Conservation (phyloP, 2,113 vertebrate species). For the Forbesichthys papilliferus region DNA sequence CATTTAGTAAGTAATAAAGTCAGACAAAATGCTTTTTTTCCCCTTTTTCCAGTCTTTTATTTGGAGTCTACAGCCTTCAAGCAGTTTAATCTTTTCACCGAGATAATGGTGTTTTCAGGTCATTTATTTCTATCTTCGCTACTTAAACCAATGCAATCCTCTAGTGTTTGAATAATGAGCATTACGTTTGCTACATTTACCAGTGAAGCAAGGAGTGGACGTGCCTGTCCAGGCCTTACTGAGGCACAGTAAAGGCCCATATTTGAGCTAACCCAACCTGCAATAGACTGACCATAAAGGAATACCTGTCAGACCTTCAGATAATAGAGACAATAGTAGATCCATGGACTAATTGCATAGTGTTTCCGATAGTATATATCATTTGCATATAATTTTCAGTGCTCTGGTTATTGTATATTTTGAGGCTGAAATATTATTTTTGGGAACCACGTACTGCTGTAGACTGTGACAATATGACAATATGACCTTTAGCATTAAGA, state of each 20-base stretch:
- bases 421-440: too few relatives aligned
- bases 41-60: conserved; percentile 22
- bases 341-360: not conserved
- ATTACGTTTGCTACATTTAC: conserved; percentile 63
- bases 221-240: conserved; percentile 15
- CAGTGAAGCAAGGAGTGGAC: conserved; percentile 56
- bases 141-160: conserved; percentile 59
- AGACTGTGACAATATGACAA: too few relatives aligned
- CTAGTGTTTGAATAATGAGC: conserved; percentile 58
- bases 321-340: conserved; percentile 30
- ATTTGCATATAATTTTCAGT: too few relatives aligned
- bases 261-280: conserved; percentile 41
- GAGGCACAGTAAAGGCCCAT: conserved; percentile 59
- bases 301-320: conserved; percentile 23
- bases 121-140: conserved; percentile 69
- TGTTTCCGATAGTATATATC: too few relatives aligned
- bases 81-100: conserved; percentile 58
- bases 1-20: conserved; percentile 51
- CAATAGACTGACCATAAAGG: conserved; percentile 32
- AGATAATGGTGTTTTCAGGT: conserved; percentile 69
- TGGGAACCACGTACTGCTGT: too few relatives aligned
- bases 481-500: too few relatives aligned
- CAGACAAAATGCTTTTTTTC: conserved; percentile 36
- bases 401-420: too few relatives aligned
- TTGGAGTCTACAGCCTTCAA: conserved; percentile 42